A percentile compares a stretch with the other conserved stretches of the same genome.
phyloP scores from a whole-genome alignment of 64 coral and sea anemone species.

The Stichodactyla helianthus region DNA sequence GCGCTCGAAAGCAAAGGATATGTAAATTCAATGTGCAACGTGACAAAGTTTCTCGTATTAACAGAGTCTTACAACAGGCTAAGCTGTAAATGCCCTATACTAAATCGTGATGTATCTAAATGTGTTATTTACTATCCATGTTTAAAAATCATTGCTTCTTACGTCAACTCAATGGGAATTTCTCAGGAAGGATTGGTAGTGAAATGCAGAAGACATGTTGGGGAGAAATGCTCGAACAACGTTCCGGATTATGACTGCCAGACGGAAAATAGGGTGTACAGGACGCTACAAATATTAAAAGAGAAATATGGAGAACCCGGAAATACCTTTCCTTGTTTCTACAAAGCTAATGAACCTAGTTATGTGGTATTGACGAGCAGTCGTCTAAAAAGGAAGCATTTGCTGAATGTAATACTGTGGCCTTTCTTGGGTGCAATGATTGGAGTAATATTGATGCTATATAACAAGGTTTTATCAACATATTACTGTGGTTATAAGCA shows the following conservation, averaged over 20 bases:
- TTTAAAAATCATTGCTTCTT: slow-evolving; percentile 6
- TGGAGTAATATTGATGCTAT: neutral
- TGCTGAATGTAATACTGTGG: slow-evolving; percentile 9
- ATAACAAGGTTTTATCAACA: neutral
- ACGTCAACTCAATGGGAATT: neutral
- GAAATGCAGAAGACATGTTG: slow-evolving; percentile 9
- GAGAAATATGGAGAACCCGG: neutral
- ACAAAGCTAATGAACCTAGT: neutral
- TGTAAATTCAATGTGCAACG: neutral
- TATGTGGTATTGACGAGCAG: neutral
- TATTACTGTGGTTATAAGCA: slow-evolving; percentile 7
- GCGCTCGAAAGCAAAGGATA: slow-evolving; percentile 7
- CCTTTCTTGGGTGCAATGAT: slow-evolving; percentile 2
- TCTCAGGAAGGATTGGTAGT: neutral
- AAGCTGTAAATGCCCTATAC: neutral
- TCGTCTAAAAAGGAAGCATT: neutral
- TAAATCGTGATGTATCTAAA: neutral
- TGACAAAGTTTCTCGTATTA: neutral
- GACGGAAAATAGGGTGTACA: neutral
- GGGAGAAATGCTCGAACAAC: slow-evolving; percentile 3
- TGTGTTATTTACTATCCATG: slow-evolving; percentile 29
- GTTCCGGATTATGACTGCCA: slow-evolving; percentile 11
- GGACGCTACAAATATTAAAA: neutral
- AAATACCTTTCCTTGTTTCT: neutral
- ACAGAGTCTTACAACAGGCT: neutral